phyloP scores from a whole-genome alignment of 2,888 invertebrate species.

The Anthrax anthrax region DNA sequence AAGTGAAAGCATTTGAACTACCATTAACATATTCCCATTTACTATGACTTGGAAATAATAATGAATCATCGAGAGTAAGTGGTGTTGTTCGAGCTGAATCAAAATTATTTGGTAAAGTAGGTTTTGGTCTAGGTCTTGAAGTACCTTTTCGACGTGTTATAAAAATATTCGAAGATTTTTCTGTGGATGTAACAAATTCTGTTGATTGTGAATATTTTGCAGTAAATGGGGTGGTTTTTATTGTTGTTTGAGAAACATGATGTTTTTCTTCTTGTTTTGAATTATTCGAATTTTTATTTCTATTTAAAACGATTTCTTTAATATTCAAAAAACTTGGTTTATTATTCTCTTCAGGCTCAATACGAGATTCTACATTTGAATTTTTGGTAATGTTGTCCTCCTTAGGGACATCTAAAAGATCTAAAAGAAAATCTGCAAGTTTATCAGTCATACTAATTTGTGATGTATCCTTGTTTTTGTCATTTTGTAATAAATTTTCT shows the following conservation, averaged over 20 bases:
- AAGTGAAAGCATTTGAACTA: constrained; percentile 19
- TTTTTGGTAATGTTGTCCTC: constrained; percentile 13
- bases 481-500: not conserved
- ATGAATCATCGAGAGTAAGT: constrained; percentile 23
- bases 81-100: not conserved
- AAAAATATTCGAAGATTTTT: not conserved
- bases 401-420: constrained; percentile 26
- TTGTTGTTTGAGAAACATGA: not conserved
- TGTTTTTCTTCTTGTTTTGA: not conserved
- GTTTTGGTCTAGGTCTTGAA: not conserved
- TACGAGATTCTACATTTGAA: constrained; percentile 15
- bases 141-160: not conserved
- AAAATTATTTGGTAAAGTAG: not conserved
- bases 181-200: constrained; percentile 3
- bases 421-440: constrained; percentile 31
- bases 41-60: constrained; percentile 31
- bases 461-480: not conserved
- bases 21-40: constrained; percentile 47
- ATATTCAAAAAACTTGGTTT: constrained; percentile 31
- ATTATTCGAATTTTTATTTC: constrained; percentile 16
- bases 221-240: not conserved
- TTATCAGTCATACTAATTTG: constrained; percentile 18
- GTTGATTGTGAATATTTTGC: not conserved
- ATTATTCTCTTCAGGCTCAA: constrained; percentile 15
- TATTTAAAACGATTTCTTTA: constrained; percentile 29